These are phyloP conservation scores for Halichoerus grypus DNA, from an alignment of 2,113 vertebrate species.

Conservation along the genomic window DNA sequence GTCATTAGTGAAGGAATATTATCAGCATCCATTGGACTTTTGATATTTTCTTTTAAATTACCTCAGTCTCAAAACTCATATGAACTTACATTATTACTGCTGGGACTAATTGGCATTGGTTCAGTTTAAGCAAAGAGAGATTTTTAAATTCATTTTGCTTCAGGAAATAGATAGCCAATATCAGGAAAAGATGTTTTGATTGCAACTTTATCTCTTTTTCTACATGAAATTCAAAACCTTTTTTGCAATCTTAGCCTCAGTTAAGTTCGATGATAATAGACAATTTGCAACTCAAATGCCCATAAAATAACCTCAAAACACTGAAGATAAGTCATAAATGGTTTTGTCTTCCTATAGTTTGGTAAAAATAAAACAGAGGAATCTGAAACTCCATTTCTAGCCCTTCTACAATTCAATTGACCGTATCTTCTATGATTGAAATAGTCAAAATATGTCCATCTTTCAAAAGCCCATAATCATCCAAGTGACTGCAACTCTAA, in stretches of 20 bases:
- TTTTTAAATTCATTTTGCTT: conserved; percentile 72
- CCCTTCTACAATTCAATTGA: conserved; percentile 74
- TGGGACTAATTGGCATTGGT: conserved; percentile 64
- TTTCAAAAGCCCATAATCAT: conserved; percentile 72
- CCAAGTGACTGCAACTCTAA: conserved; percentile 37
- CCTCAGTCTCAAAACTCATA: conserved; percentile 50
- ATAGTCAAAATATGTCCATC: conserved; percentile 70
- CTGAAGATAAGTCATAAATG: conserved; percentile 61
- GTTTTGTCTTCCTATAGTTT: conserved; percentile 54
- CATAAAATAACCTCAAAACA: conserved; percentile 66
- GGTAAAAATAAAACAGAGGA: conserved; percentile 70
- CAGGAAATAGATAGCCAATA: conserved; percentile 53
- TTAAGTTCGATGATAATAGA: conserved; percentile 66
- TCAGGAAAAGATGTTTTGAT: conserved; percentile 37
- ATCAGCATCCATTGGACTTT: conserved; percentile 68
- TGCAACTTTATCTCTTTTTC: conserved; percentile 41
- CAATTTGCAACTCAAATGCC: conserved; percentile 62
- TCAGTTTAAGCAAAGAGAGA: conserved; percentile 65
- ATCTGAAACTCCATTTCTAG: conserved; percentile 69
- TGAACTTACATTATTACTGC: conserved; percentile 58
- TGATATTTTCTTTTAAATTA: conserved; percentile 75
- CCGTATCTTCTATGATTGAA: conserved; percentile 64
- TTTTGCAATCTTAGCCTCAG: conserved; percentile 29
- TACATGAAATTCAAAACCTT: conserved; percentile 35
- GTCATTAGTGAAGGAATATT: conserved; percentile 66